Base-by-base conservation (phyloP, 23 tunicate genomes). In the Trididemnum nubilum region DNA sequence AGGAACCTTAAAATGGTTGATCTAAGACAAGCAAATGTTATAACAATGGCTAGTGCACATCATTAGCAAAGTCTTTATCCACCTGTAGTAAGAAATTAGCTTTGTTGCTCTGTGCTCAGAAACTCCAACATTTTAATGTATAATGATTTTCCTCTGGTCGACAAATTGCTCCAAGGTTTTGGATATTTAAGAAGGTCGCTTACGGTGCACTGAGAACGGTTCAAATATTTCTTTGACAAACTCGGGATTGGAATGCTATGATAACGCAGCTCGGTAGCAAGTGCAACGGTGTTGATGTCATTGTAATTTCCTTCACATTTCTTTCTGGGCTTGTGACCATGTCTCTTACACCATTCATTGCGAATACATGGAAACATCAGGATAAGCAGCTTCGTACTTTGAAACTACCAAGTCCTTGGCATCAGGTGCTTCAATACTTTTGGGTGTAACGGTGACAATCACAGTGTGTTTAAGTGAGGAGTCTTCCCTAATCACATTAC, bases 111-210 rank as follows among this genome's bases (percentile, higher is more conserved):
- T n/a, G 79, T 60, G 25, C 73, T 77, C 21, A 89, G 66, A 77
- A 89, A 89, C 67, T 89, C 60, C 74, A 89, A 78, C 80, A 89
- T 64, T 39, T 83, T 89, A 4, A 71, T 60, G 57, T 89, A 89
- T 23, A 83, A 83, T 12, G 76, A 40, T 78, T 59, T 78, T 21
- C 94, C 94, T 58, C 84, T 77, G 23, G 65, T 26, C 71, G 94
- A 89, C 2, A 89, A 58, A n/a, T 63, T 78, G 19, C 54, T 69
- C 94, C 94, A 89, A 33, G 87, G 83, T 57, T 89, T 89, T 0
- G 94, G 94, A 54, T 89, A 88, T 66, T 89, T 89, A 30, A 89
- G 52, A 22, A 89, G 36, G 35, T 89, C 94, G 44, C 94, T 89
- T 2, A 89, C 61, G 7, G 94, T 89, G 4, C 94, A 88, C 85